Conservation (phyloP, 2,797 vertebrate genomes). For the Myotis findleyi region DNA sequence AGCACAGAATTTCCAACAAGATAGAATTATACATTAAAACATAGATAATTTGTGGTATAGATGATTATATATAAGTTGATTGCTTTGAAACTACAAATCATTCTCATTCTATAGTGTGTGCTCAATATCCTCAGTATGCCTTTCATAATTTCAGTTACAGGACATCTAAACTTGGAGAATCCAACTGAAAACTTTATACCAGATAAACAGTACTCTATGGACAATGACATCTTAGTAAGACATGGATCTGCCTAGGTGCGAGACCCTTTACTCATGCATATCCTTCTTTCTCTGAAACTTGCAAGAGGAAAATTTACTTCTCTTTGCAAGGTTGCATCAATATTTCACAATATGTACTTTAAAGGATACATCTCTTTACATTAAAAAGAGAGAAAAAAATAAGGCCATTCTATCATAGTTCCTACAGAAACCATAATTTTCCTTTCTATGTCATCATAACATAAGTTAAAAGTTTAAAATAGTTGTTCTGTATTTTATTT, state of each 20-base stretch:
- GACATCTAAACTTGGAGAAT: neutral
- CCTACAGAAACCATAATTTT: neutral
- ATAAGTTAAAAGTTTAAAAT: conserved; percentile 18
- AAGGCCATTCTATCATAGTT: neutral
- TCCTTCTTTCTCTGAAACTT: neutral
- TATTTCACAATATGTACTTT: neutral
- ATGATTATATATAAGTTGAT: neutral
- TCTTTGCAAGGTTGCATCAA: neutral
- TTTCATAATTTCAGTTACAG: neutral
- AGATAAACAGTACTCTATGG: neutral
- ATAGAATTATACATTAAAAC: neutral
- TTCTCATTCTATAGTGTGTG: neutral
- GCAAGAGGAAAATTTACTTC: neutral
- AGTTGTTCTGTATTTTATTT: conserved; percentile 19
- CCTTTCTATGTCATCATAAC: neutral
- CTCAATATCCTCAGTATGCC: neutral
- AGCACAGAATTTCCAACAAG: neutral
- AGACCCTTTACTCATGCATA: neutral
- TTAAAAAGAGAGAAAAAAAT: neutral
- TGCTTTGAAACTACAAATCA: conserved; percentile 18
- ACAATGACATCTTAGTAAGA: neutral
- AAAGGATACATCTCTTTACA: neutral
- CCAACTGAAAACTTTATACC: neutral
- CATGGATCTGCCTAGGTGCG: neutral
- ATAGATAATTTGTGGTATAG: neutral